phyloP scores from a whole-genome alignment of 2,888 invertebrate genomes.

The Troides helena region DNA sequence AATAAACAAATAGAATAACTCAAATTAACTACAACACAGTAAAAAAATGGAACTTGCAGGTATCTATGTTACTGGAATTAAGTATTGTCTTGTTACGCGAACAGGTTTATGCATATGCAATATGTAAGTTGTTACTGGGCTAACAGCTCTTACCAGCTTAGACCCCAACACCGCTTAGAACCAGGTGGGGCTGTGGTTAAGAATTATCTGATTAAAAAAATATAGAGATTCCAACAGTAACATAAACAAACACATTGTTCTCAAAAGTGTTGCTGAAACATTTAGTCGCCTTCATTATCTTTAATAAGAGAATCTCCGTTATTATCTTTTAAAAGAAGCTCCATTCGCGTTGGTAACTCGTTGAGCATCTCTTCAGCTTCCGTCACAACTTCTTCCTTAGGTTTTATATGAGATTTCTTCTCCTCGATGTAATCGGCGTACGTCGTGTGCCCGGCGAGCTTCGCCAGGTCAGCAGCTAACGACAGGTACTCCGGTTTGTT shows the following conservation, averaged over 20 bases:
- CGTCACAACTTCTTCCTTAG: conserved; percentile 26
- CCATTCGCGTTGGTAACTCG: conserved; percentile 41
- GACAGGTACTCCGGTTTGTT: conserved; percentile 74
- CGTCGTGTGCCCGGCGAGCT: conserved; percentile 62
- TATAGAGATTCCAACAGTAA: neutral
- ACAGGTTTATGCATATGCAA: too few species aligned
- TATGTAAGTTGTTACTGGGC: too few species aligned
- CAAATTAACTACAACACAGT: too few species aligned
- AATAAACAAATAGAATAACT: too few species aligned
- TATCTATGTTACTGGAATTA: too few species aligned
- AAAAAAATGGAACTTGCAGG: too few species aligned
- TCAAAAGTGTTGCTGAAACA: neutral
- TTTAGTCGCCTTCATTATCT: neutral
- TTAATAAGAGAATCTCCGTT: neutral
- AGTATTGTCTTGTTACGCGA: too few species aligned
- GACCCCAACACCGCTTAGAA: too few species aligned
- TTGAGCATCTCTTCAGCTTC: conserved; percentile 33
- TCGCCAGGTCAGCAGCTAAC: conserved; percentile 82
- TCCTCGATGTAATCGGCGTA: conserved; percentile 58
- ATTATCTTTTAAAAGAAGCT: conserved; percentile 44
- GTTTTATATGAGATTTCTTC: conserved; percentile 40
- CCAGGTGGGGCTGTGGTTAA: too few species aligned
- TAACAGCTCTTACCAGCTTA: too few species aligned
- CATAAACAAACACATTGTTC: neutral
- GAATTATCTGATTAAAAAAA: too few species aligned